Conservation (phyloP, 2,797 vertebrate species). For the Gymnopithys bicolor region DNA sequence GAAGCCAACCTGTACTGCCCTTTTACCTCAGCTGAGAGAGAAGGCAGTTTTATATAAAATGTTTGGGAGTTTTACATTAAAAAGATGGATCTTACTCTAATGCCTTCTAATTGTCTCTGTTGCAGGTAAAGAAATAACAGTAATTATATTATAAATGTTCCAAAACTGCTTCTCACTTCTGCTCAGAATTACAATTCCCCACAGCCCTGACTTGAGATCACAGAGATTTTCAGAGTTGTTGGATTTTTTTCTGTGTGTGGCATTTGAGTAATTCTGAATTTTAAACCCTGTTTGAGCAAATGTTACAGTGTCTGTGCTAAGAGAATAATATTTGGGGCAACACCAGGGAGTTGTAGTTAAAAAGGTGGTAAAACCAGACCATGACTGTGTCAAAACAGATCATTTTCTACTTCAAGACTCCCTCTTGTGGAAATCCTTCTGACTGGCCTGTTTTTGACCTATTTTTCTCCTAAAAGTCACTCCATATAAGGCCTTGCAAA, state of each 20-base stretch:
- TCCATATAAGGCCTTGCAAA: slow-evolving; percentile 7
- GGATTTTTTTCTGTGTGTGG: not conserved
- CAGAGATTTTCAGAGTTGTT: not conserved
- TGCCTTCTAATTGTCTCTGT: not conserved
- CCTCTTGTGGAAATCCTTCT: slow-evolving; percentile 58
- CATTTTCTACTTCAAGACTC: slow-evolving; percentile 18
- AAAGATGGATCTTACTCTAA: not conserved
- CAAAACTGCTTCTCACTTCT: not conserved
- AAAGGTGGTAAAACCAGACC: not conserved
- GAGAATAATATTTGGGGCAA: not conserved
- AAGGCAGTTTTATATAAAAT: not conserved
- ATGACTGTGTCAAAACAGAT: slow-evolving; percentile 2
- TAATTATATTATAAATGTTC: not conserved
- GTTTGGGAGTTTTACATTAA: not conserved
- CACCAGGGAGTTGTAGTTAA: not conserved
- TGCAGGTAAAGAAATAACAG: not conserved
- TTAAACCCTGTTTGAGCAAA: not conserved
- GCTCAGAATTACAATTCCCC: not conserved
- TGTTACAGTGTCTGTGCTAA: not conserved
- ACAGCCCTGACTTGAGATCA: not conserved
- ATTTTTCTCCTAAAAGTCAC: slow-evolving; percentile 30
- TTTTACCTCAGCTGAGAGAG: not conserved
- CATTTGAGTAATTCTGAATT: not conserved
- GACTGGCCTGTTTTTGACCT: slow-evolving; percentile 29
- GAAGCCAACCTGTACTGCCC: not conserved